phyloP scores from a whole-genome alignment of 1,140 invertebrate genomes.

The Steinernema feltiae region DNA sequence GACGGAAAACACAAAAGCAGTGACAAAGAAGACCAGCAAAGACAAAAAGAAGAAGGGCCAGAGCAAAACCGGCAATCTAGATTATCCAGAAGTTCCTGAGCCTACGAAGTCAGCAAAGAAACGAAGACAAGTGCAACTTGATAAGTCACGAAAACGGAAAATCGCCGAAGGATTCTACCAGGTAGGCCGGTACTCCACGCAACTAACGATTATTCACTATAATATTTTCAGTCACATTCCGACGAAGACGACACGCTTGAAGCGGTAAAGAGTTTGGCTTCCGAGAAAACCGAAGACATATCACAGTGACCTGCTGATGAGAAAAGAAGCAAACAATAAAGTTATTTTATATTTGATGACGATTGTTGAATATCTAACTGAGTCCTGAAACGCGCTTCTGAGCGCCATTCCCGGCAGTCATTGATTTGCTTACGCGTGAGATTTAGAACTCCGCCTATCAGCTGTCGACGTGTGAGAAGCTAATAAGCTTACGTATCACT shows the following conservation, averaged over 20 bases:
- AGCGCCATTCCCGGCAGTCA: neutral
- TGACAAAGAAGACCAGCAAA: neutral
- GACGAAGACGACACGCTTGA: neutral
- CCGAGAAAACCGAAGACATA: too few species aligned
- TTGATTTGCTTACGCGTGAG: neutral
- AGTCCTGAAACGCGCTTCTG: neutral
- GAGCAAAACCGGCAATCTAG: neutral
- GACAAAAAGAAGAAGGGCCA: neutral
- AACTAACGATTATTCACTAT: neutral
- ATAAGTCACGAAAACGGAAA: neutral
- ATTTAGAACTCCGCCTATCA: neutral
- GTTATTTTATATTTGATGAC: too few species aligned
- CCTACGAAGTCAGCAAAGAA: neutral
- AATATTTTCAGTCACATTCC: neutral
- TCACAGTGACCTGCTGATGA: too few species aligned
- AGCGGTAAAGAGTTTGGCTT: neutral
- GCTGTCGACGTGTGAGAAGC: too few species aligned
- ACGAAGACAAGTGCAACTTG: neutral
- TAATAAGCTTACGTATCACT: too few species aligned
- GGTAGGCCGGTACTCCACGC: neutral
- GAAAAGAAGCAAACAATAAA: too few species aligned
- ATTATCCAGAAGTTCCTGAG: neutral
- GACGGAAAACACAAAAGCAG: neutral
- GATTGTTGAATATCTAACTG: too few species aligned
- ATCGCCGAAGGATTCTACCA: neutral